These are phyloP conservation scores for Anisognathus igniventris DNA, from an alignment of 2,797 vertebrate species.

Conservation along the genomic window DNA sequence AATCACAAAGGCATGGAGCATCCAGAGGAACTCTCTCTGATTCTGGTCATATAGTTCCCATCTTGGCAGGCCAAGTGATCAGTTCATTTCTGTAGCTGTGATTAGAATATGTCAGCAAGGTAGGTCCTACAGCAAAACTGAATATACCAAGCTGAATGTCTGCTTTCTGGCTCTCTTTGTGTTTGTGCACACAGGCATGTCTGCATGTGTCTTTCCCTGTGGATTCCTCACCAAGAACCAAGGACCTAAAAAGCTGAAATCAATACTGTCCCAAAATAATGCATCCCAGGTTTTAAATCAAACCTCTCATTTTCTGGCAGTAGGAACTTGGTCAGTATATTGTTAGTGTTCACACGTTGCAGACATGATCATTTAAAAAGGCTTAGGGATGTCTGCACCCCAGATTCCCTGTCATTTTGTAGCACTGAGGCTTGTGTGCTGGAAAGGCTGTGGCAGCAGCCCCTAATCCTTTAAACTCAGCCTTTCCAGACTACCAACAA, in stretches of 20 bases:
- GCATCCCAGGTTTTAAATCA: background rate
- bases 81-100: background rate
- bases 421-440: background rate
- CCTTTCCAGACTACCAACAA: background rate
- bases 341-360: background rate
- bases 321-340: background rate
- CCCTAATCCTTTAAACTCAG: background rate
- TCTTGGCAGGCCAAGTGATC: background rate
- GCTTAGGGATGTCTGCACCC: background rate
- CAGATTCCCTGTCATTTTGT: background rate
- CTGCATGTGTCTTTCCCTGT: background rate
- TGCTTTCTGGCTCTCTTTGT: background rate
- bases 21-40: background rate
- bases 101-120: background rate
- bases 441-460: background rate
- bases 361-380: background rate
- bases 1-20: background rate
- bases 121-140: background rate
- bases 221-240: background rate
- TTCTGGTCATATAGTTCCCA: background rate
- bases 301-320: background rate
- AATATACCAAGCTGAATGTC: background rate
- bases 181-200: background rate
- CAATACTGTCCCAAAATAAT: background rate
- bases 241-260: background rate